These are phyloP conservation scores for Pipistrellus pipistrellus DNA, from an alignment of 2,797 vertebrate species.

Conservation along the genomic window DNA sequence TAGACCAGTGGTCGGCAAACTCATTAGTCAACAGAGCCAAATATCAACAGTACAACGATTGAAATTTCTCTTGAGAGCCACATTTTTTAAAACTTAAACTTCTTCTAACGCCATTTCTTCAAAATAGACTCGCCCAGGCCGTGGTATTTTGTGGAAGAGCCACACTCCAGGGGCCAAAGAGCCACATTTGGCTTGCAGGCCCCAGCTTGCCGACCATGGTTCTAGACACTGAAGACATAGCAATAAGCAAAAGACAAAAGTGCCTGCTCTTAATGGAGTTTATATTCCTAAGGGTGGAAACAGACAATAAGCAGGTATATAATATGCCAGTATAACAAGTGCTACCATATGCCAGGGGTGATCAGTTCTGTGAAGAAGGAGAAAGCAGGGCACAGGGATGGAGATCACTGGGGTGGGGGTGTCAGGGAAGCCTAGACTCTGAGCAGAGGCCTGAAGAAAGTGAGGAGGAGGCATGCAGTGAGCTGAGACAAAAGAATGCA, in stretches of 20 bases:
- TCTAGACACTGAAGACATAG: not conserved
- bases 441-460: not conserved
- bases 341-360: not conserved
- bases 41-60: no score
- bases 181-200: no score
- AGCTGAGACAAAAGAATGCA: not conserved
- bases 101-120: no score
- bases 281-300: conserved; percentile 8
- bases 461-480: not conserved
- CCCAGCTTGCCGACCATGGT: not conserved
- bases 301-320: not conserved
- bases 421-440: not conserved
- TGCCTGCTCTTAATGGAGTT: not conserved
- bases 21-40: no score
- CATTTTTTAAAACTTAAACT: no score
- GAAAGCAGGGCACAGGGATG: not conserved
- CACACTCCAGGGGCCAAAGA: no score
- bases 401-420: not conserved
- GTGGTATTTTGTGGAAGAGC: no score
- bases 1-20: not conserved
- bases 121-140: no score
- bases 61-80: no score
- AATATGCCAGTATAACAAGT: not conserved
- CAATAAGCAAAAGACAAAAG: conserved; percentile 31
- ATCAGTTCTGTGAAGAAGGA: not conserved